Conservation (phyloP, 2,113 vertebrate species). For the Ceyx margarethae region DNA sequence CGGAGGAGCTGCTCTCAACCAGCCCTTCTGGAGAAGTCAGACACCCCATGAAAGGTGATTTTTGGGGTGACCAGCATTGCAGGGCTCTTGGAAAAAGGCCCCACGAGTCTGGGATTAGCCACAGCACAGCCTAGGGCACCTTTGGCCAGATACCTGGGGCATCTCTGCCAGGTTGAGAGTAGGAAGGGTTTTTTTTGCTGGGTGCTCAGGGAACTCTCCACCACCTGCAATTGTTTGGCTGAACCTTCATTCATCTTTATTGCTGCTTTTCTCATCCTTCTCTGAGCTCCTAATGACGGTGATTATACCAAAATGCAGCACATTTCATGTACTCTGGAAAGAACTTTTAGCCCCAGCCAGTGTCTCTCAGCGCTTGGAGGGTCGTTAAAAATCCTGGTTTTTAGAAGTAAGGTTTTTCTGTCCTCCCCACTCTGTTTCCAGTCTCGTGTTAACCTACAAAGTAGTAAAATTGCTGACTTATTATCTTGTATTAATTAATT, state of each 20-base stretch:
- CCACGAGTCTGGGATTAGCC: background rate
- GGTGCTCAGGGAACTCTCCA: accelerated
- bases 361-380: background rate
- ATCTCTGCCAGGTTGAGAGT: background rate
- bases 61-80: background rate
- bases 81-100: background rate
- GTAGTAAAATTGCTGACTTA: conserved; percentile 38
- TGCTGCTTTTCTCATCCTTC: background rate
- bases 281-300: background rate
- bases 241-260: background rate
- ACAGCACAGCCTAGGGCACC: background rate
- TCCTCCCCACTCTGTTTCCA: background rate
- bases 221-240: background rate
- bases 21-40: background rate
- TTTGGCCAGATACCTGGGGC: background rate
- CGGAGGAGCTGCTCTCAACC: background rate
- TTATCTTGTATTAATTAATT: conserved; percentile 57
- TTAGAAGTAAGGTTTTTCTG: background rate
- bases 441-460: background rate
- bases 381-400: background rate
- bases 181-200: background rate
- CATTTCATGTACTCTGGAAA: background rate
- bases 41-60: background rate
- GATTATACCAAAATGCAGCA: background rate
- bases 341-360: background rate